These are phyloP conservation scores for Ictalurus punctatus DNA, from an alignment of 2,113 vertebrate species.

Conservation along the genomic window DNA sequence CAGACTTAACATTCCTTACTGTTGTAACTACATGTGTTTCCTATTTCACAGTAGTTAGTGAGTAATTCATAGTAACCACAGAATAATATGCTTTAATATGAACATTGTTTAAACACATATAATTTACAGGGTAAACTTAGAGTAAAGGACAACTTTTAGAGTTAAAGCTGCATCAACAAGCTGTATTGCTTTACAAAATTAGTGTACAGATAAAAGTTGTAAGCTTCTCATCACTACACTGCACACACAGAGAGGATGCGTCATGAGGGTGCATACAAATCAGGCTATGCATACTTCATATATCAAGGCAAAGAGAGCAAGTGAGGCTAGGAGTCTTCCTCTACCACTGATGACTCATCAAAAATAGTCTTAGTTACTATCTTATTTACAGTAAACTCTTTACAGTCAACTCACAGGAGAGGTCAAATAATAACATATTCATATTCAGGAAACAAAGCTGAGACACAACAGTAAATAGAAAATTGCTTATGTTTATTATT, in stretches of 20 bases:
- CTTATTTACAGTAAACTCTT: neutral
- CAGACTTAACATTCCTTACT: neutral
- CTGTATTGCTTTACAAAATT: neutral
- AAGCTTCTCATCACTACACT: neutral
- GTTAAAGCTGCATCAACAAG: neutral
- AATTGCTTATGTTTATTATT: neutral
- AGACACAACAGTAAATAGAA: neutral
- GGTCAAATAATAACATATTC: neutral
- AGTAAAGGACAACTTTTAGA: neutral
- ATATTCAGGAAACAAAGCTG: neutral
- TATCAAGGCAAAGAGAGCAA: neutral
- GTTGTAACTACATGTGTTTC: neutral
- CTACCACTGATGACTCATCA: slow-evolving; percentile 28
- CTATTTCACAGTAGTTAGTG: neutral
- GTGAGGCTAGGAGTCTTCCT: slow-evolving; percentile 1
- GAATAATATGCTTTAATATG: neutral
- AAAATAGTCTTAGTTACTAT: slow-evolving; percentile 12
- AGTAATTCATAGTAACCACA: neutral
- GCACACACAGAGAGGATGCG: slow-evolving; percentile 8
- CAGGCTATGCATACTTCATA: slow-evolving; percentile 11
- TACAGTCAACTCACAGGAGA: neutral
- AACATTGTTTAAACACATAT: neutral
- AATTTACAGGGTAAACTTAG: neutral
- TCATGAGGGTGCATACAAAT: slow-evolving; percentile 36
- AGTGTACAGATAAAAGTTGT: neutral